These are phyloP conservation scores for Epiperipatus broadwayi DNA, from an alignment of 2,888 invertebrate genomes.

Conservation along the genomic window DNA sequence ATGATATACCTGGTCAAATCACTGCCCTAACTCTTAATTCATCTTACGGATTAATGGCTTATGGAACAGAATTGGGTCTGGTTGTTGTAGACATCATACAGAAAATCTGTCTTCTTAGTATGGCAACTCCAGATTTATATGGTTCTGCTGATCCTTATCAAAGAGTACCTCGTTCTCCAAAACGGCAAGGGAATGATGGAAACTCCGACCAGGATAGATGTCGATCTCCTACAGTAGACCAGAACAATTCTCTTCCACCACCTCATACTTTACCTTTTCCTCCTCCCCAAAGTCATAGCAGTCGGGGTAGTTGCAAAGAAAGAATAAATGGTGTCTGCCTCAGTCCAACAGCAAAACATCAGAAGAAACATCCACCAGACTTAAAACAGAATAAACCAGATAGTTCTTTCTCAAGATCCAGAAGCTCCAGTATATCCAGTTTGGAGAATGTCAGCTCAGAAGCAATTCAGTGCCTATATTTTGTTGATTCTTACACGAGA, in stretches of 20 bases:
- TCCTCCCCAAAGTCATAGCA: no score
- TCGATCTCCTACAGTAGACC: slow-evolving; percentile 27
- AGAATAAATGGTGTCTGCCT: slow-evolving; percentile 59
- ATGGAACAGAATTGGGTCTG: slow-evolving; percentile 87
- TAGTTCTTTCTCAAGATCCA: slow-evolving; percentile 83
- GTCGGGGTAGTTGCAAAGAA: no score
- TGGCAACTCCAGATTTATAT: slow-evolving; percentile 76
- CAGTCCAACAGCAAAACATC: slow-evolving; percentile 40
- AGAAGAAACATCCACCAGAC: no score
- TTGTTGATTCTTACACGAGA: slow-evolving; percentile 83
- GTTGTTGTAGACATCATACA: slow-evolving; percentile 86
- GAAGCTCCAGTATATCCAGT: slow-evolving; percentile 93
- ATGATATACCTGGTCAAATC: slow-evolving; percentile 65
- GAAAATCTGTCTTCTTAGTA: slow-evolving; percentile 65
- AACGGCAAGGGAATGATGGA: slow-evolving; percentile 30
- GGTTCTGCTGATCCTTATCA: slow-evolving; percentile 67
- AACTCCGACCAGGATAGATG: slow-evolving; percentile 19
- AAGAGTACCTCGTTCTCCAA: slow-evolving; percentile 55
- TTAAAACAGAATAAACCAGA: slow-evolving; percentile 65
- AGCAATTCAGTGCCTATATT: slow-evolving; percentile 83
- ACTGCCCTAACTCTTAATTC: slow-evolving; percentile 82
- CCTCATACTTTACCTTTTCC: no score
- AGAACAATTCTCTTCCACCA: no score
- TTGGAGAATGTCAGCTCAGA: slow-evolving; percentile 90
- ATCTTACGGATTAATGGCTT: slow-evolving; percentile 87